A percentile compares a stretch with the other conserved stretches of the same genome.
Evolutionary conservation across 1,140 invertebrate species (phyloP).

Genomic region (Portunus trituberculatus): DNA sequence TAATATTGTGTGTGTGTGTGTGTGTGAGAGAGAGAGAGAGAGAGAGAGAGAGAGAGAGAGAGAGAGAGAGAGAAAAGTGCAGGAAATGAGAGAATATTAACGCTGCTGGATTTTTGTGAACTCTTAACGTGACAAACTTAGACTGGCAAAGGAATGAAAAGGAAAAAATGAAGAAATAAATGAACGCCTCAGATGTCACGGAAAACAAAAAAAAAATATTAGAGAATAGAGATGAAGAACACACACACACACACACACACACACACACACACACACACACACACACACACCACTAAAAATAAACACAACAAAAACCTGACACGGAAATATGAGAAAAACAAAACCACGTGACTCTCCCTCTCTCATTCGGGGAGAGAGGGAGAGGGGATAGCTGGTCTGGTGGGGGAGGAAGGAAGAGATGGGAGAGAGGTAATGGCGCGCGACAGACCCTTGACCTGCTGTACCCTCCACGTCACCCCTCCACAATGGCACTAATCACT

Average conservation of each 20-base stretch:
- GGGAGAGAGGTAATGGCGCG: neutral
- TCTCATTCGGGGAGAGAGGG: too few relatives aligned
- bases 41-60: conserved; percentile 4
- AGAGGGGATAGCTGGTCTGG: too few relatives aligned
- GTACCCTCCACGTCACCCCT: neutral
- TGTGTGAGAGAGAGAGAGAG: conserved; percentile 17
- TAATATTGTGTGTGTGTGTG: neutral
- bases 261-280: conserved; percentile 20
- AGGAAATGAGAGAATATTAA: neutral
- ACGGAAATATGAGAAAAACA: neutral
- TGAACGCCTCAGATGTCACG: neutral
- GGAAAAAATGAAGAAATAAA: neutral
- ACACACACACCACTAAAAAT: neutral
- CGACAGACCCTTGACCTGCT: neutral
- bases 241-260: conserved; percentile 20
- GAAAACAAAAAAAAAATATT: neutral
- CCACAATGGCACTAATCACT: neutral
- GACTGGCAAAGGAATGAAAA: neutral
- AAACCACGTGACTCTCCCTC: neutral
- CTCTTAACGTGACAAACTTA: too few relatives aligned
- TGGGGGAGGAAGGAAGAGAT: neutral
- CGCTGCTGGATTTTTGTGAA: neutral
- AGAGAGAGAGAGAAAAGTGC: neutral
- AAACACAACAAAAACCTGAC: neutral
- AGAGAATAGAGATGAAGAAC: neutral